These are phyloP conservation scores for Nomada flava DNA, from an alignment of 2,888 invertebrate species.

Conservation along the genomic window DNA sequence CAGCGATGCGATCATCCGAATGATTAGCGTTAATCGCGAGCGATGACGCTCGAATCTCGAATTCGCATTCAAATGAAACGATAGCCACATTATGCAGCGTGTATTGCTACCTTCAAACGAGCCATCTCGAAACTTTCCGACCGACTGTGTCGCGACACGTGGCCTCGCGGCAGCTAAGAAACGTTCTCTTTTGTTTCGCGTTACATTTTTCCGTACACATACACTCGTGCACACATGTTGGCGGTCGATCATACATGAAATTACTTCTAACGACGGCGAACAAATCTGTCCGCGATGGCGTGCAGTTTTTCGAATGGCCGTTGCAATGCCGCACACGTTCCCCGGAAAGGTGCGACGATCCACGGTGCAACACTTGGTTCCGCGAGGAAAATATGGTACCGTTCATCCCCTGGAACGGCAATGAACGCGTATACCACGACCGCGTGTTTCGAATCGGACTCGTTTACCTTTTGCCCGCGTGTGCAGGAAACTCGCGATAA, in stretches of 20 bases:
- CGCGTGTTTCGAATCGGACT: constrained; percentile 41
- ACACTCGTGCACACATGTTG: too few relatives aligned
- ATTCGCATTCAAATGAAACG: constrained; percentile 33
- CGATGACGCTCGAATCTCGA: neutral
- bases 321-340: constrained; percentile 48
- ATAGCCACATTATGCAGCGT: too few relatives aligned
- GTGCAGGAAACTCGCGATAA: constrained; percentile 9
- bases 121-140: constrained; percentile 48
- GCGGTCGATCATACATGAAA: constrained; percentile 34
- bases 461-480: constrained; percentile 2
- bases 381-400: constrained; percentile 37
- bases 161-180: neutral
- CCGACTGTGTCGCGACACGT: constrained; percentile 22
- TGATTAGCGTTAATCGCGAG: constrained; percentile 20
- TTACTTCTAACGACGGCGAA: neutral
- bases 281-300: neutral
- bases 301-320: neutral
- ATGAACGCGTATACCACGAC: constrained; percentile 32
- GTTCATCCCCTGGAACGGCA: constrained; percentile 49
- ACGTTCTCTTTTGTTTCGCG: neutral
- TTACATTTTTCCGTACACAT: neutral
- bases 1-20: neutral
- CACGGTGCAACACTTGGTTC: neutral
- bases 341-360: constrained; percentile 2
- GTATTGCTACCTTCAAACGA: neutral